Evolutionary conservation across 2,113 vertebrate species (phyloP).

Genomic region (Labeo catla): DNA sequence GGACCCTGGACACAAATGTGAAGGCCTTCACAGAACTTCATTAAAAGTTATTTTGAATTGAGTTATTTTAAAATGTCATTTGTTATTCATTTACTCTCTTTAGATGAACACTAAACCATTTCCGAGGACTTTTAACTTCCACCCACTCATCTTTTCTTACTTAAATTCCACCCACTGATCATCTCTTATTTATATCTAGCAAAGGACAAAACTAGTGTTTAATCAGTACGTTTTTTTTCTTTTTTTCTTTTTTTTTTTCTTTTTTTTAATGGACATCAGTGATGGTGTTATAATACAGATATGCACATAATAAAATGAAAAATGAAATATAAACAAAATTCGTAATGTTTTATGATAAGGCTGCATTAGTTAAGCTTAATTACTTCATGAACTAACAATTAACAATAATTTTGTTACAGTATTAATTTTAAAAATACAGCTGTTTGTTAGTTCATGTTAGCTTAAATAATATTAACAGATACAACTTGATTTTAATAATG

Average conservation of each 20-base stretch:
- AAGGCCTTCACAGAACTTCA: not conserved
- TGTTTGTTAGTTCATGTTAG: not conserved
- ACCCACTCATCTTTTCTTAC: not conserved
- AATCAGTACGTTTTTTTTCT: not conserved
- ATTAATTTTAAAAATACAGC: not conserved
- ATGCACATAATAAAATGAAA: not conserved
- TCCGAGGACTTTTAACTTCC: slow-evolving; percentile 7
- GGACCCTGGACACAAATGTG: not conserved
- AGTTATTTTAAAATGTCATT: not conserved
- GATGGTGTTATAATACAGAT: not conserved
- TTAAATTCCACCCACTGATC: slow-evolving; percentile 5
- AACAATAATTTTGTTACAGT: not conserved
- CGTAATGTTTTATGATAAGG: not conserved
- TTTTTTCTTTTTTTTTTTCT: not conserved
- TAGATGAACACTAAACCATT: slow-evolving; percentile 8
- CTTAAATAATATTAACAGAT: not conserved
- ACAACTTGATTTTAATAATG: not conserved
- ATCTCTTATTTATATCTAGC: not conserved
- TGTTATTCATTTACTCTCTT: not conserved
- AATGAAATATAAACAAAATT: not conserved
- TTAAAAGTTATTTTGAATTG: not conserved
- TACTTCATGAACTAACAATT: not conserved
- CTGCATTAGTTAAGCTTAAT: not conserved
- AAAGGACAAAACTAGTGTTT: not conserved
- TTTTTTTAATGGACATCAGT: not conserved